A percentile compares a stretch with the other conserved stretches of the same genome.
Conservation (phyloP, 2,797 vertebrate genomes). For the Hydrophis major region DNA sequence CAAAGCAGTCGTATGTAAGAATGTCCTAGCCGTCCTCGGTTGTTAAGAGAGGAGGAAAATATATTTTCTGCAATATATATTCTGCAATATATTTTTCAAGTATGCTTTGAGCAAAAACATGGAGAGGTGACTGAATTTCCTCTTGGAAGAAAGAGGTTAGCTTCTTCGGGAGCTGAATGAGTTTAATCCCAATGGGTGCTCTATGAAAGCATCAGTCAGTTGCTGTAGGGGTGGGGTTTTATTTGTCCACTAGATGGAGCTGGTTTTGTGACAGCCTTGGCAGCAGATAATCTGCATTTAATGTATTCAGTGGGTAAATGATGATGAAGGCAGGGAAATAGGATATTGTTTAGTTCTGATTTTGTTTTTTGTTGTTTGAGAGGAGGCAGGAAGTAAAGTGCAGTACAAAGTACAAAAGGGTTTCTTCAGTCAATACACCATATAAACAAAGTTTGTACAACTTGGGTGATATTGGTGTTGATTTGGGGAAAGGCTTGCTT, state of each 20-base stretch:
- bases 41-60: not conserved
- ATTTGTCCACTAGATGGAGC: constrained; percentile 6
- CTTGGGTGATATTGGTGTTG: not conserved
- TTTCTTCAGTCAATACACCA: not conserved
- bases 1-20: not conserved
- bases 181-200: not conserved
- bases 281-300: not conserved
- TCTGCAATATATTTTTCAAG: not conserved
- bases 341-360: not conserved
- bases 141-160: not conserved
- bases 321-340: not conserved
- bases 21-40: not conserved
- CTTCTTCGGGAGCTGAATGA: not conserved
- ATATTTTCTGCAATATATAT: no score
- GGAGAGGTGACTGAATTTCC: not conserved
- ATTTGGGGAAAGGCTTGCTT: not conserved
- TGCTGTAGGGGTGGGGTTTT: no score
- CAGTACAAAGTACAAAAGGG: not conserved
- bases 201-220: not conserved
- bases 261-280: not conserved
- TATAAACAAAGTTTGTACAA: not conserved
- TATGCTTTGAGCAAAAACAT: not conserved
- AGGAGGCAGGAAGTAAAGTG: not conserved
- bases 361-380: not conserved
- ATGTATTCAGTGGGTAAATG: not conserved